Percentiles rank a stretch among this genome's conserved stretches.
These are phyloP conservation scores for Pheosia gnoma DNA, from an alignment of 2,888 invertebrate species.

Conservation along the genomic window DNA sequence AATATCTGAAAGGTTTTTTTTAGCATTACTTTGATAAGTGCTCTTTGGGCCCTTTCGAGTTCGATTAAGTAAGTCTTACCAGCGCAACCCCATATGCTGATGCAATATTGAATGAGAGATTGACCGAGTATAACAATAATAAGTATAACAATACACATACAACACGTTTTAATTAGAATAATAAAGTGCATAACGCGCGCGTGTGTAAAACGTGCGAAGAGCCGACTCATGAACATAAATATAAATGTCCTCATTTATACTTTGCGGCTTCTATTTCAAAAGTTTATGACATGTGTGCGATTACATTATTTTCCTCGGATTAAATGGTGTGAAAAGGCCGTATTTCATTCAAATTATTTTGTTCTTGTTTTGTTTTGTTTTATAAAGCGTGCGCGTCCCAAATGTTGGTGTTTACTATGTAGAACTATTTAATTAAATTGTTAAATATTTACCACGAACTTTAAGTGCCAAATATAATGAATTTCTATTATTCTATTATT, in stretches of 20 bases:
- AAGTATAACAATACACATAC: background rate
- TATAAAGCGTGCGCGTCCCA: background rate
- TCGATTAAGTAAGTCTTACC: no score
- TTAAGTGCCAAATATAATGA: no score
- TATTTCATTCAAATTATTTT: conserved; percentile 10
- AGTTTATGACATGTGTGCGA: conserved; percentile 5
- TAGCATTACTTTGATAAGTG: no score
- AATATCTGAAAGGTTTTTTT: no score
- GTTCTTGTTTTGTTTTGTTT: conserved; percentile 9
- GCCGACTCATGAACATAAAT: background rate
- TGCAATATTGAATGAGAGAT: background rate
- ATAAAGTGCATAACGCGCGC: background rate
- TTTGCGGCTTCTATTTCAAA: conserved; percentile 5
- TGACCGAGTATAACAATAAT: no score
- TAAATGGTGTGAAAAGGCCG: conserved; percentile 11
- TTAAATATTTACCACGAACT: no score
- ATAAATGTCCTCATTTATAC: conserved; percentile 8
- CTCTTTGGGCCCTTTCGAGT: no score
- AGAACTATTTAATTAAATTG: no score
- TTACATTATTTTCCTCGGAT: conserved; percentile 9
- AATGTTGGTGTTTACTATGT: no score
- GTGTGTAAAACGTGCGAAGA: background rate
- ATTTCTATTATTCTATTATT: no score
- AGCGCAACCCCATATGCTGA: no score
- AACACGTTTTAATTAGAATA: conserved; percentile 2